phyloP scores from a whole-genome alignment of 2,113 vertebrate species.

The Petromus typicus region DNA sequence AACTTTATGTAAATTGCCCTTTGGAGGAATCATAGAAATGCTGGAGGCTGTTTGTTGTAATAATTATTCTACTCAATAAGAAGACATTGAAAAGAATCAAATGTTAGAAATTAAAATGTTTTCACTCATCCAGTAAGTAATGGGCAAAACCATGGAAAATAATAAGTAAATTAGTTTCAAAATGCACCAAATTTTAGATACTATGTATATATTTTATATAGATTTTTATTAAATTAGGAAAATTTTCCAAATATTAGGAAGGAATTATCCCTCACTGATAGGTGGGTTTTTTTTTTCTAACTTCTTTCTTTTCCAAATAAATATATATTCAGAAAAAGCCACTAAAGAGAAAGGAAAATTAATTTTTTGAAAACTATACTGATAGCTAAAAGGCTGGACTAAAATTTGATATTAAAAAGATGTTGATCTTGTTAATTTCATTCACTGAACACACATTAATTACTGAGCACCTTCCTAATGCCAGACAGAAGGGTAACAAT shows the following conservation, averaged over 20 bases:
- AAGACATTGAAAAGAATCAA: not conserved
- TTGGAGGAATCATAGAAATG: not conserved
- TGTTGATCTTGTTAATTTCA: not conserved
- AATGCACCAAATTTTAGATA: not conserved
- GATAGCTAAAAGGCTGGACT: not conserved
- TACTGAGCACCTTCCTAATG: not conserved
- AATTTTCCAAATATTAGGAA: constrained; percentile 11
- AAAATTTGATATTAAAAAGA: not conserved
- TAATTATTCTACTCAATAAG: not conserved
- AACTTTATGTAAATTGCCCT: not conserved
- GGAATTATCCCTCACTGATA: not conserved
- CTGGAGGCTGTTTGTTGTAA: not conserved
- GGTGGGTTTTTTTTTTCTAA: not conserved
- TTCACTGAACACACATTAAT: not conserved
- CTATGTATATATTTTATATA: not conserved
- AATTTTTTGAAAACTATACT: not conserved
- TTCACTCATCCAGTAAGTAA: not conserved
- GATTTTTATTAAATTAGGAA: not conserved
- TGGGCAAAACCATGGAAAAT: not conserved
- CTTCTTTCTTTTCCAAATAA: not conserved
- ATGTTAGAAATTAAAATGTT: constrained; percentile 16
- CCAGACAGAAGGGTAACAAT: not conserved
- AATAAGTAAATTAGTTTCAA: not conserved
- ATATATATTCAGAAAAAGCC: not conserved
- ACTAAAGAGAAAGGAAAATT: not conserved